Base-by-base conservation (phyloP, 2,113 vertebrate genomes). In the Xenopus laevis region DNA sequence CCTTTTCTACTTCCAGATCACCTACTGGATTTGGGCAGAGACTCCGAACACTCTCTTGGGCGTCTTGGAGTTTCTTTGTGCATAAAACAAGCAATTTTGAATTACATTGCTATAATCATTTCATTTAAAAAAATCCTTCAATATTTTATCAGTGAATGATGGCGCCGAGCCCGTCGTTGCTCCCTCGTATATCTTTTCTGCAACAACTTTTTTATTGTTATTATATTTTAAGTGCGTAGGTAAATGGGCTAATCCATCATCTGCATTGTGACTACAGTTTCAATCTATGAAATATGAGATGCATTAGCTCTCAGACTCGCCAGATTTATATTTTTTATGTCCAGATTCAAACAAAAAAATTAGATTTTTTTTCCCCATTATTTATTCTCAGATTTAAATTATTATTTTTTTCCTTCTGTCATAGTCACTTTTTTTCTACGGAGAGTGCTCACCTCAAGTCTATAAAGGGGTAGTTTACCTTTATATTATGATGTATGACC, bases 121-220 rank as follows among this genome's bases (percentile, higher is more conserved):
- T 55, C 71, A 73, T 9, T 40, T 65, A 52, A 73, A 57, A 50
- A 45, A 40, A 59, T 66, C 47, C 62, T 5, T 62, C 33, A 66
- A 66, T 66, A 40, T 65, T 73, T 73, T 73, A 73, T 73, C 71
- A 73, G 71, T 73, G 71, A 73, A 58, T 57, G 71, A 73, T 73
- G 44, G 71, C 18, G 13, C 62, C 12, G 27, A 7, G 27, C 71
- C 11, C 27, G 71, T 52, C 27, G 63, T 64, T 40, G 71, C 71
- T 59, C 71, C 40, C 20, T 47, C 63, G 57, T 66, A 66, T 65
- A 17, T 73, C 71, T 66, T 63, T 57, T 45, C 15, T 73, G 47
- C 66, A 73, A 73, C 66, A 66, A 27, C 71, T 73, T 20, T 73
- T 73, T 73, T 66, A 73, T 73, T 73, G 71, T 66, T 73, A 66